Percentiles rank a stretch among this genome's conserved stretches.
phyloP scores from a whole-genome alignment of 2,113 vertebrate genomes.

The Peucedramus taeniatus region DNA sequence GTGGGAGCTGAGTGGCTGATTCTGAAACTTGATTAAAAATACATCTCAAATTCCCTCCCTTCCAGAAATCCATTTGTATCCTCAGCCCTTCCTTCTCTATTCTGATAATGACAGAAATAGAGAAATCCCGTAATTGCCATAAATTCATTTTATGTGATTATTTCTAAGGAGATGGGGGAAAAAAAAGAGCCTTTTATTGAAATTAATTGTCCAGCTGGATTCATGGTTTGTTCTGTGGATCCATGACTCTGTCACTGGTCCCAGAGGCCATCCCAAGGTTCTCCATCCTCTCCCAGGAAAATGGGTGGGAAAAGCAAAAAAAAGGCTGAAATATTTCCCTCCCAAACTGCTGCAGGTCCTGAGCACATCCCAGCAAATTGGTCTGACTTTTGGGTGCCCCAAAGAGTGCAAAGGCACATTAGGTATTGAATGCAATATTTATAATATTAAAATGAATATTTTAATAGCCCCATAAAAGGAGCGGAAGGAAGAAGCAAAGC shows the following conservation, averaged over 20 bases:
- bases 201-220: background rate
- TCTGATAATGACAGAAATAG: background rate
- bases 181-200: background rate
- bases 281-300: background rate
- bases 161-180: background rate
- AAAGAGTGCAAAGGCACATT: background rate
- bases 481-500: background rate
- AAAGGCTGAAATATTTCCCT: background rate
- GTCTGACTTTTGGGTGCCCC: background rate
- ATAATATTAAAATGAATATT: conserved; percentile 61
- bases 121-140: conserved; percentile 1
- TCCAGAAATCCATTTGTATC: background rate
- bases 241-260: background rate
- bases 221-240: fast-evolving
- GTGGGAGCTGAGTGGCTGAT: background rate
- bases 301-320: background rate
- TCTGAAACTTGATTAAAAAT: background rate
- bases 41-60: background rate
- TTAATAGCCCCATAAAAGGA: conserved; percentile 15
- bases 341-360: background rate
- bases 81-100: background rate
- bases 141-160: conserved; percentile 16
- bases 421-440: conserved; percentile 15
- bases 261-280: background rate
- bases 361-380: background rate